Base-by-base conservation (phyloP, 2,888 invertebrate species). In the Macrosoma leucophasiata region DNA sequence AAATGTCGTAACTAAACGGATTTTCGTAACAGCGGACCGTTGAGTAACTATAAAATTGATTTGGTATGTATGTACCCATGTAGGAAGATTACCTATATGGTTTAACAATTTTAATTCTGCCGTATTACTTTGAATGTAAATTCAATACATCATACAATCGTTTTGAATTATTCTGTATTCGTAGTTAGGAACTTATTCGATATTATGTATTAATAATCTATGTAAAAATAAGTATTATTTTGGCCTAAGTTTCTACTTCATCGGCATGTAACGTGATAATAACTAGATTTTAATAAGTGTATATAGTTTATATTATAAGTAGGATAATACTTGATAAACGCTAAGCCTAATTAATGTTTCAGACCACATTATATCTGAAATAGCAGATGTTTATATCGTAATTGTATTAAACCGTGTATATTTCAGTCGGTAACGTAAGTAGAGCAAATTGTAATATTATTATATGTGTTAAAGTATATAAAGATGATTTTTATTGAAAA, bases 201-300 rank as follows among this genome's bases (percentile, higher is more conserved):
- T n/a, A n/a, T n/a, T n/a, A n/a, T n/a, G n/a, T n/a, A n/a, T n/a
- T n/a, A n/a, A n/a, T n/a, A n/a, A n/a, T n/a, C n/a, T n/a, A n/a
- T n/a, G n/a, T n/a, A n/a, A n/a, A n/a, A n/a, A n/a, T n/a, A n/a
- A n/a, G n/a, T n/a, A n/a, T n/a, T n/a, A n/a, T n/a, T n/a, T n/a
- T n/a, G n/a, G n/a, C 36, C 42, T 41, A 43, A 43, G 32, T 48
- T 49, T 41, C 48, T 55, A 48, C 50, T 63, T 55, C 58, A 64
- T 56, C 64, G 66, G 59, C 67, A 62, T 70, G 82, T 79, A 84
- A 84, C 79, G 79, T 81, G 82, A 84, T 84, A 84, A 84, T 84
- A 84, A 84, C 69, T 84, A 84, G 82, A 56, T 52, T 61, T 73
- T 69, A 63, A 61, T 44, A 54, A 59, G 39, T 79, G 76, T 81